phyloP scores from a whole-genome alignment of 2,797 vertebrate species.

The Synaphobranchus kaupii region DNA sequence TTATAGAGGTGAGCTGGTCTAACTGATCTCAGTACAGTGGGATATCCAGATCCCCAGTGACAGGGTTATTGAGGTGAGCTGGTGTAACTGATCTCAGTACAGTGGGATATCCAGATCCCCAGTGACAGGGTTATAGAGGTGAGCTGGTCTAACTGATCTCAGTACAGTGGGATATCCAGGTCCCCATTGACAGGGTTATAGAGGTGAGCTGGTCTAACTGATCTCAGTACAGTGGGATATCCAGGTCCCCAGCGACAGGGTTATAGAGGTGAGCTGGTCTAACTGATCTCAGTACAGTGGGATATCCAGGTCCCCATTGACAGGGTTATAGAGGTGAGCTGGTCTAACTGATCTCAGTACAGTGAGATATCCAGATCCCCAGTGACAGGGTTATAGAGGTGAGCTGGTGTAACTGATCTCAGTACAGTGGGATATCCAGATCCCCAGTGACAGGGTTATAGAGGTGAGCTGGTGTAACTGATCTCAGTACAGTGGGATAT shows the following conservation, averaged over 20 bases:
- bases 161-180: too few relatives aligned
- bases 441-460: not conserved
- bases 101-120: too few relatives aligned
- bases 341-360: not conserved
- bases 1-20: not conserved
- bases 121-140: too few relatives aligned
- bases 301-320: too few relatives aligned
- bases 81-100: too few relatives aligned
- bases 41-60: too few relatives aligned
- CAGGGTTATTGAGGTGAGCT: too few relatives aligned
- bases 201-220: too few relatives aligned
- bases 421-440: not conserved
- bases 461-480: not conserved
- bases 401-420: not conserved
- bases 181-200: too few relatives aligned
- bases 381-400: not conserved
- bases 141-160: too few relatives aligned
- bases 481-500: not conserved
- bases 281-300: too few relatives aligned
- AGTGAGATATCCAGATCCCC: not conserved
- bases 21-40: not conserved
- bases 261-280: constrained; percentile 71
- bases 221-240: constrained; percentile 73
- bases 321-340: too few relatives aligned
- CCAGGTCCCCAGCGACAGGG: constrained; percentile 87